Base-by-base conservation (phyloP, 1,140 invertebrate genomes). In the Thaumetopoea pityocampa region DNA sequence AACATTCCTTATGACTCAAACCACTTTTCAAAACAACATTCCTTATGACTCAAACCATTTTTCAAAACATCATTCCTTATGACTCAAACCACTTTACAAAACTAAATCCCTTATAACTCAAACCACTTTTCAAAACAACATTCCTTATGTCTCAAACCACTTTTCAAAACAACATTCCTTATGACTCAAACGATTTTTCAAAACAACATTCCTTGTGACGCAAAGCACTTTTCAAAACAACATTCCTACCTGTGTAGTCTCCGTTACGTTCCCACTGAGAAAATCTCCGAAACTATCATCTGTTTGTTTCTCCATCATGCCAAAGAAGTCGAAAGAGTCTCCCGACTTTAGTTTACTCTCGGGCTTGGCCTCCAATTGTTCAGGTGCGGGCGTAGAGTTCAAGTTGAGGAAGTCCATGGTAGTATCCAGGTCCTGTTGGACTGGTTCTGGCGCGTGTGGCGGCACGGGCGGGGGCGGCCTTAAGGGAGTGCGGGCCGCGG, bases 271-370 rank as follows among this genome's bases (percentile, higher is more conserved):
- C 4, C 65, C 67, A 23, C 76, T 73, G 0, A 86, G 48, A 37
- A 86, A 86, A 29, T 85, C 81, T 5, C 82, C 82, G 33, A 86
- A 86, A 6, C 60, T 51, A 22, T 86, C 82, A 40, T 85, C 80
- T 0, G 37, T 46, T 1, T 64, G 53, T 20, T 80, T 84, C 51
- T 81, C 74, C 73, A 80, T 74, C 71, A 81, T 67, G 5, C 80
- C 74, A 40, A 86, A 86, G 57, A 86, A 79, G 36, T 85, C 81
- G 34, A 86, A 86, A 0, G 84, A 84, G 28, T 86, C 82, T 6
- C 71, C 67, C 32, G 38, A 67, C 32, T 70, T 73, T 5, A 81
- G 27, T 33, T 77, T 79, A 32, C 49, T 66, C 19, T 68, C 60
- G 1, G 23, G 19, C 32, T 67, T 67, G 1, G 37, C 32, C 27